A percentile compares a stretch with the other conserved stretches of the same genome.
These are phyloP conservation scores for Smutsia gigantea DNA, from an alignment of 2,797 vertebrate species.

Conservation along the genomic window DNA sequence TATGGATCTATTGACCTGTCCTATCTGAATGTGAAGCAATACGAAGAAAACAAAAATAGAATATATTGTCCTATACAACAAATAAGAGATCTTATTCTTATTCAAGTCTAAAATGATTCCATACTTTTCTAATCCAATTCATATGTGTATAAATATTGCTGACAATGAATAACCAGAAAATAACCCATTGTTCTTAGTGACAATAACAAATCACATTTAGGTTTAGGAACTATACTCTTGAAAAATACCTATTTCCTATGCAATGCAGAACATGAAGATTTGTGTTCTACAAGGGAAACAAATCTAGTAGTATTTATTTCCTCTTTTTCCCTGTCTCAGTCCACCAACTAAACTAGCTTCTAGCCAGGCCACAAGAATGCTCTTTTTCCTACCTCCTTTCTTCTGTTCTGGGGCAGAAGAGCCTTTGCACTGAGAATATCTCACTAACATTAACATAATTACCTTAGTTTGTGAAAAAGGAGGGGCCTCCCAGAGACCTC, in stretches of 20 bases:
- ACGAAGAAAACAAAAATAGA: slow-evolving; percentile 40
- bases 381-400: background rate
- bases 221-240: background rate
- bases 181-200: background rate
- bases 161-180: background rate
- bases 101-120: background rate
- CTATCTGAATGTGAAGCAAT: slow-evolving; percentile 45
- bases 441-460: background rate
- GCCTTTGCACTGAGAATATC: background rate
- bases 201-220: background rate
- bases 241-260: background rate
- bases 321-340: background rate
- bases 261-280: background rate
- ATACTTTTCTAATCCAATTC: slow-evolving; percentile 48
- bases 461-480: background rate
- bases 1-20: slow-evolving; percentile 24
- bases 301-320: slow-evolving; percentile 13
- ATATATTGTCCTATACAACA: slow-evolving; percentile 19
- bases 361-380: background rate
- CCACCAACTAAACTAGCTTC: background rate
- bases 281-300: background rate
- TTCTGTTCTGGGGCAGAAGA: background rate
- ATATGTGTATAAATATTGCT: background rate
- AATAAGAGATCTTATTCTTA: background rate
- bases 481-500: background rate